Conservation (phyloP, 2,797 vertebrate species). For the Rhynchonycteris naso region DNA sequence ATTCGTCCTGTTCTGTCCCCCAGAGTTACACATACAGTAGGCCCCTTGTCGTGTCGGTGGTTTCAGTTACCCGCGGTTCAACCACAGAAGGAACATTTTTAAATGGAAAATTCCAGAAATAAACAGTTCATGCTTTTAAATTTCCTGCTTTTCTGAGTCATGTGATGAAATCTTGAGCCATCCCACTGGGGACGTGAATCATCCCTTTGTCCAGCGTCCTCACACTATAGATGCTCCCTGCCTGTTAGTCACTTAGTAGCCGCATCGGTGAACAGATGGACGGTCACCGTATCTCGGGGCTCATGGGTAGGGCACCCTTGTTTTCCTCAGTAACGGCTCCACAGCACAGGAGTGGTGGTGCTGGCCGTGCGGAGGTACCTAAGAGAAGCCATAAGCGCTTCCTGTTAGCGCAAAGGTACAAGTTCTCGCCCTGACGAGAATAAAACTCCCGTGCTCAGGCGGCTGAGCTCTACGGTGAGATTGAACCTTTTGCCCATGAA, state of each 20-base stretch:
- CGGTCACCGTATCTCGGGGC: not conserved
- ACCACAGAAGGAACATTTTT: not conserved
- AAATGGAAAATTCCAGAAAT: not conserved
- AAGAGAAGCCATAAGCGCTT: not conserved
- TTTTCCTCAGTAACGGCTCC: not conserved
- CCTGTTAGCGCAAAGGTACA: not conserved
- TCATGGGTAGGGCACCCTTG: not conserved
- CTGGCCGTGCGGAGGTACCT: not conserved
- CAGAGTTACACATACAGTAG: not conserved
- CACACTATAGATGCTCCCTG: not conserved
- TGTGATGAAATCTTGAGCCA: not conserved
- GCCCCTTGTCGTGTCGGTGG: accelerated
- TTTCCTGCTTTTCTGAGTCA: not conserved
- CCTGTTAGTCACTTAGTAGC: not conserved
- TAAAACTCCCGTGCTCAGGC: not conserved
- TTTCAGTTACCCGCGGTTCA: too few relatives aligned
- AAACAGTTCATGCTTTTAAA: not conserved
- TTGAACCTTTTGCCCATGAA: too few relatives aligned
- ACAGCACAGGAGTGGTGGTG: not conserved
- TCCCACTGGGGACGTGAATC: not conserved
- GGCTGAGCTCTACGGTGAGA: not conserved
- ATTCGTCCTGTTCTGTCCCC: accelerated
- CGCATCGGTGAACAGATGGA: too few relatives aligned
- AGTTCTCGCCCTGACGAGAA: not conserved
- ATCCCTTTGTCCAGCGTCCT: not conserved